These are phyloP conservation scores for Dryobotodes eremita DNA, from an alignment of 2,888 invertebrate species.

Conservation along the genomic window DNA sequence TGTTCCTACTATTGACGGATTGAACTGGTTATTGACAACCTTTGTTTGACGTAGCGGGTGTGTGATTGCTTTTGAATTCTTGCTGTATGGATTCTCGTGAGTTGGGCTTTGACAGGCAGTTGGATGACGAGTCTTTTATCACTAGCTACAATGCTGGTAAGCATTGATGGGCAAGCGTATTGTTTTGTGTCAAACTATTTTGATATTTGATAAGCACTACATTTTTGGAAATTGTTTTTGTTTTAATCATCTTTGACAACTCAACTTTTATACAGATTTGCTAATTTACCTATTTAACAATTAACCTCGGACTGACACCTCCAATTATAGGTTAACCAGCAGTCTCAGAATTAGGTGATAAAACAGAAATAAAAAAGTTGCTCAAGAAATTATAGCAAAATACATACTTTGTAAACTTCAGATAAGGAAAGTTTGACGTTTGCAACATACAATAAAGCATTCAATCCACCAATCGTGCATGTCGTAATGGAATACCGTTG, in stretches of 20 bases:
- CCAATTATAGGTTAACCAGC: background rate
- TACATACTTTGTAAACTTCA: background rate
- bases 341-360: background rate
- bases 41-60: constrained; percentile 11
- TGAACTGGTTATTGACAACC: constrained; percentile 16
- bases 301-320: background rate
- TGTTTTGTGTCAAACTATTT: background rate
- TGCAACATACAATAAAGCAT: background rate
- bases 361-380: background rate
- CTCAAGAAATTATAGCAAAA: background rate
- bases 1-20: constrained; percentile 29
- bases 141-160: background rate
- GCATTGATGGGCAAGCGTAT: background rate
- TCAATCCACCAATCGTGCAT: background rate
- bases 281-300: background rate
- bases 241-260: background rate
- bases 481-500: background rate
- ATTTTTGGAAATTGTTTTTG: background rate
- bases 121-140: background rate
- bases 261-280: too few species aligned
- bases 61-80: constrained; percentile 26
- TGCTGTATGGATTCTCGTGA: constrained; percentile 10
- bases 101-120: background rate
- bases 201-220: background rate
- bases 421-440: background rate